Conservation (phyloP, 2,797 vertebrate species). For the Parambassis ranga region DNA sequence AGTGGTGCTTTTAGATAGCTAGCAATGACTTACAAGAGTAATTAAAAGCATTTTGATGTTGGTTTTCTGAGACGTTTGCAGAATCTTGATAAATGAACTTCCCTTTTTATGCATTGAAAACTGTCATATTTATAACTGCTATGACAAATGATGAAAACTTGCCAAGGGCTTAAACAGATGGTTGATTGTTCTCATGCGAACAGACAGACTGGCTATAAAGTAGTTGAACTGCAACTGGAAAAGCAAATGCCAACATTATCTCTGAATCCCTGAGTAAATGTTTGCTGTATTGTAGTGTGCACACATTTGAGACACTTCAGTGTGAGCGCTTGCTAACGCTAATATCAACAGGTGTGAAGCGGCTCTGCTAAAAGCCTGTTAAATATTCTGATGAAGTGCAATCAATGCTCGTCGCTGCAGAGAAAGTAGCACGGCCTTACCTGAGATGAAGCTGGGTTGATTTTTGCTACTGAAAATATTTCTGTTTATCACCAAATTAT, state of each 20-base stretch:
- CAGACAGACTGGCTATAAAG: constrained; percentile 32
- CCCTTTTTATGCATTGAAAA: not conserved
- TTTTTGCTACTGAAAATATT: not conserved
- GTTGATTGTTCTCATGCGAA: constrained; percentile 35
- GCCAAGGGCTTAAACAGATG: constrained; percentile 28
- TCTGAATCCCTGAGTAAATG: constrained; percentile 45
- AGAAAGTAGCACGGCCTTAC: not conserved
- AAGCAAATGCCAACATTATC: constrained; percentile 18
- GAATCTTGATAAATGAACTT: not conserved
- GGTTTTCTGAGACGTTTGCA: not conserved
- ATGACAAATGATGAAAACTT: constrained; percentile 4
- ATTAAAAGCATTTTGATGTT: not conserved
- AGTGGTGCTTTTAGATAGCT: not conserved
- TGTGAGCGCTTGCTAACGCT: not conserved
- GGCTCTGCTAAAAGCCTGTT: not conserved
- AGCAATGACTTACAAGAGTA: not conserved
- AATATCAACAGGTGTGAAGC: constrained; percentile 19
- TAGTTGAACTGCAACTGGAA: constrained; percentile 19
- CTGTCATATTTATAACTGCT: not conserved
- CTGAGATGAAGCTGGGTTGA: not conserved
- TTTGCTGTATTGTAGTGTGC: constrained; percentile 31
- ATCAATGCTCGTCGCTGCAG: not conserved
- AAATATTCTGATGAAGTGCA: not conserved
- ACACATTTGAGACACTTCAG: constrained; percentile 17
- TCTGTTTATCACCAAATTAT: not conserved